Evolutionary conservation across 2,888 invertebrate species (phyloP).

Genomic region (Chouioia cunea): DNA sequence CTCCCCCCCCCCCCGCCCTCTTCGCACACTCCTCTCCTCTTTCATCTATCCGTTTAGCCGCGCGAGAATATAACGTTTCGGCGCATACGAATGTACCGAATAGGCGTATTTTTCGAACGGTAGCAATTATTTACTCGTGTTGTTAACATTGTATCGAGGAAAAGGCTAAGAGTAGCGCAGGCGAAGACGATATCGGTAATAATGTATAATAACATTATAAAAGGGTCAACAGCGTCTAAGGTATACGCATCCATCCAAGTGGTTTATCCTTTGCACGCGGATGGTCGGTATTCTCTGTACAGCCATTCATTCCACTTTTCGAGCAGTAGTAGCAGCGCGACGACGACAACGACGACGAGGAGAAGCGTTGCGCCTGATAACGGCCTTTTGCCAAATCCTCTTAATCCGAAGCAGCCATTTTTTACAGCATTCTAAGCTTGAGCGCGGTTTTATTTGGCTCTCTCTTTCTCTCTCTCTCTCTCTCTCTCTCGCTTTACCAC

Average conservation of each 20-base stretch:
- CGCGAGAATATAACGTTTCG: too few relatives aligned
- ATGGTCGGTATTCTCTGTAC: constrained; percentile 21
- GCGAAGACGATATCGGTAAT: background rate
- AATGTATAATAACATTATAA: constrained; percentile 27
- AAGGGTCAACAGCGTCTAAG: background rate
- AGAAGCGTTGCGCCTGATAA: constrained; percentile 51
- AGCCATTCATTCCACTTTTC: constrained; percentile 43
- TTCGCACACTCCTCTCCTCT: too few relatives aligned
- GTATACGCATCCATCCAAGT: constrained; percentile 3
- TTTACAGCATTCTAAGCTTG: constrained; percentile 51
- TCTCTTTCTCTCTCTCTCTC: too few relatives aligned
- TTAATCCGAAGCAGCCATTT: constrained; percentile 54
- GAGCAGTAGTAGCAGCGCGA: background rate
- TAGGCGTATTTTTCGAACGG: too few relatives aligned
- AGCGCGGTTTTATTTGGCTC: constrained; percentile 47
- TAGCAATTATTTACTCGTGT: too few relatives aligned
- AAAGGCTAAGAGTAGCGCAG: constrained; percentile 3
- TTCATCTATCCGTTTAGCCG: too few relatives aligned
- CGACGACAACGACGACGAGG: constrained; percentile 14
- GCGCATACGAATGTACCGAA: too few relatives aligned
- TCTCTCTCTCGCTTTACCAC: too few relatives aligned
- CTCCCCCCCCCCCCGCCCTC: too few relatives aligned
- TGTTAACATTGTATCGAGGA: background rate
- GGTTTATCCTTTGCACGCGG: background rate
- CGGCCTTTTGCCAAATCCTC: constrained; percentile 51